A percentile compares a stretch with the other conserved stretches of the same genome.
These are phyloP conservation scores for Catharus minimus DNA, from an alignment of 2,113 vertebrate genomes.

Conservation along the genomic window DNA sequence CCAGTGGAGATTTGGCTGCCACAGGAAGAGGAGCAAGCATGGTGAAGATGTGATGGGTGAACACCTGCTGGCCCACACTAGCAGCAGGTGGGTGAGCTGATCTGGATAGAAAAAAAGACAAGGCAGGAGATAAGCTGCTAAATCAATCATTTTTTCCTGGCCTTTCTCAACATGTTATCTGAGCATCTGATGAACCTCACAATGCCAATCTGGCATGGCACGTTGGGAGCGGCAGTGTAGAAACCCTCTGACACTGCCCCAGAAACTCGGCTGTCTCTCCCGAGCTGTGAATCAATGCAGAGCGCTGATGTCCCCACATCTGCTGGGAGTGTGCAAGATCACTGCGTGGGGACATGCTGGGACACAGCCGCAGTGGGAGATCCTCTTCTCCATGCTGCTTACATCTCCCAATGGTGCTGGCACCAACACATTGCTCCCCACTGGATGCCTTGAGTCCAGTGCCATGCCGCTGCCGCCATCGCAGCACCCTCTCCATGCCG, in stretches of 20 bases:
- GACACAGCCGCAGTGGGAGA: rapidly evolving
- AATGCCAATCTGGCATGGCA: rapidly evolving
- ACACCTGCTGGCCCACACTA: rapidly evolving
- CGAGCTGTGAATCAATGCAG: background rate
- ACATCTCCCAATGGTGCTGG: rapidly evolving
- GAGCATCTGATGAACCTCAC: background rate
- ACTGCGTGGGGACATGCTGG: rapidly evolving
- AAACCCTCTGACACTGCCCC: background rate
- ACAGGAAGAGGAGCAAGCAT: rapidly evolving
- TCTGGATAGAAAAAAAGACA: background rate
- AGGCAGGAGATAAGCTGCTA: background rate
- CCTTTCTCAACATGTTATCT: background rate
- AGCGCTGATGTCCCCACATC: rapidly evolving
- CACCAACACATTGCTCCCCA: rapidly evolving
- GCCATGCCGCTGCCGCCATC: rapidly evolving
- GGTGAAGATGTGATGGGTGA: background rate
- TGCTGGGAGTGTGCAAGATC: rapidly evolving
- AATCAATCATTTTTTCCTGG: background rate
- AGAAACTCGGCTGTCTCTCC: rapidly evolving
- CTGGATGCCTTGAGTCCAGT: rapidly evolving
- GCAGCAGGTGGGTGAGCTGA: rapidly evolving
- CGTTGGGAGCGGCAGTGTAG: rapidly evolving
- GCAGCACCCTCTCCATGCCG: background rate
- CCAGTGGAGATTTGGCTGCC: rapidly evolving
- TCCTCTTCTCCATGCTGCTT: background rate